Conservation (phyloP, 1,140 invertebrate genomes). For the Nasonia longicornis region DNA sequence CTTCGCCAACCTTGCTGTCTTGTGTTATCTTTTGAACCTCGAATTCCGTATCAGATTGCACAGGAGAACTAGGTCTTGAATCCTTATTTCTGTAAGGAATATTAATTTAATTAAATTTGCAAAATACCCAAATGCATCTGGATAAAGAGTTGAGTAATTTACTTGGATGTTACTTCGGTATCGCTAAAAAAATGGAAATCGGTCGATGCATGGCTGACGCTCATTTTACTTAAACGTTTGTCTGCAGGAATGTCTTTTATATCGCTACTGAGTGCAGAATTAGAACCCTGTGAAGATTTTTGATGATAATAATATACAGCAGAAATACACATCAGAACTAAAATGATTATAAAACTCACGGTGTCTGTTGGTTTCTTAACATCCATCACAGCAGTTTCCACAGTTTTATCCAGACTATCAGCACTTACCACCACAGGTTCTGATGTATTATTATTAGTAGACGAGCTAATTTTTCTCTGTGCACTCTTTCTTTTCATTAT, state of each 20-base stretch:
- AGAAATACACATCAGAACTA: not conserved
- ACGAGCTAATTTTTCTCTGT: conserved; percentile 75
- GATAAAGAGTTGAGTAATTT: conserved; percentile 53
- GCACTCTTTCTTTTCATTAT: conserved; percentile 82
- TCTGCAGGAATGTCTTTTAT: conserved; percentile 7
- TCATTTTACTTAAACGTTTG: conserved; percentile 28
- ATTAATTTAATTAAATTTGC: not conserved
- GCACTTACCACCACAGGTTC: not conserved
- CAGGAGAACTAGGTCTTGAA: conserved; percentile 82
- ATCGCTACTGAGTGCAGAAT: not conserved
- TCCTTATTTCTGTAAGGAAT: conserved; percentile 70
- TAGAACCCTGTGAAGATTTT: not conserved
- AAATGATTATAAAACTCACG: conserved; percentile 1
- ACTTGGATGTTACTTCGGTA: conserved; percentile 85
- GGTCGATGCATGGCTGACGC: conserved; percentile 64
- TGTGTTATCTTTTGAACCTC: conserved; percentile 79
- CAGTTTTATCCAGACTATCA: conserved; percentile 19
- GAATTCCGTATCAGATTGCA: conserved; percentile 94
- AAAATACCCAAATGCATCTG: not conserved
- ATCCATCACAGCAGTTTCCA: conserved; percentile 9
- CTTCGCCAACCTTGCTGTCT: conserved; percentile 70
- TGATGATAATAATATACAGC: not conserved
- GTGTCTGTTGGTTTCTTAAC: not conserved
- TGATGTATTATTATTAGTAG: not conserved
- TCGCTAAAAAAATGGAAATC: conserved; percentile 93